These are phyloP conservation scores for Drosophila carrolli DNA, from an alignment of 1,140 invertebrate genomes.

Conservation along the genomic window DNA sequence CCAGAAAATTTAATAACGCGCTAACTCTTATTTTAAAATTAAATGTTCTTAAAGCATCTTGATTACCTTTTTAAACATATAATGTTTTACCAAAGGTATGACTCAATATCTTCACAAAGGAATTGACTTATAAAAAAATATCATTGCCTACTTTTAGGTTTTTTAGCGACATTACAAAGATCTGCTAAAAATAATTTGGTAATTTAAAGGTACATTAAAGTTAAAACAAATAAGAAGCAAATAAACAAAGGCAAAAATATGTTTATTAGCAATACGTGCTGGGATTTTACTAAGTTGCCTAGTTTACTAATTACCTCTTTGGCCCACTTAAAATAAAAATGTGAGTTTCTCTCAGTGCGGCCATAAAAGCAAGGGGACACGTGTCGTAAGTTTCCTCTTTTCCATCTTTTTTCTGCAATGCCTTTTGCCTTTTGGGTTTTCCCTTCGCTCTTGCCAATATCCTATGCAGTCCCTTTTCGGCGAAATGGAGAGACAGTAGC, in stretches of 20 bases:
- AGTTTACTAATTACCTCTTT: not conserved
- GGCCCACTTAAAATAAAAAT: not conserved
- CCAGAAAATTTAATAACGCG: too few species aligned
- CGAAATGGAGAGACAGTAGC: conserved; percentile 19
- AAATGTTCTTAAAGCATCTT: too few species aligned
- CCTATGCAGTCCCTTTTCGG: conserved; percentile 41
- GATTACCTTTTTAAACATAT: too few species aligned
- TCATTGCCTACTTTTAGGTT: not conserved
- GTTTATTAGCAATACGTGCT: conserved; percentile 10
- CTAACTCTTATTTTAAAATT: too few species aligned
- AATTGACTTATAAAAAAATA: not conserved
- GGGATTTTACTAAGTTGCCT: not conserved
- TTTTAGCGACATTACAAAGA: not conserved
- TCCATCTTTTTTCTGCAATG: conserved; percentile 10
- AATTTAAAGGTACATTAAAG: too few species aligned
- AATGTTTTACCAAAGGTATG: not conserved
- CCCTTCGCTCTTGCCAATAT: conserved; percentile 22
- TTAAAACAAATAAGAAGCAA: not conserved
- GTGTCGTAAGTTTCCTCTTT: conserved; percentile 56
- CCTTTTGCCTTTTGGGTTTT: conserved; percentile 26
- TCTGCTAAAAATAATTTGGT: too few species aligned
- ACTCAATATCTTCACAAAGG: not conserved
- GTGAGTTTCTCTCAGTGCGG: conserved; percentile 10
- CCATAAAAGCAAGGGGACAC: conserved; percentile 36
- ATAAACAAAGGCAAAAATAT: conserved; percentile 3